Evolutionary conservation across 2,888 invertebrate species (phyloP).

Genomic region (Bedellia somnulentella): DNA sequence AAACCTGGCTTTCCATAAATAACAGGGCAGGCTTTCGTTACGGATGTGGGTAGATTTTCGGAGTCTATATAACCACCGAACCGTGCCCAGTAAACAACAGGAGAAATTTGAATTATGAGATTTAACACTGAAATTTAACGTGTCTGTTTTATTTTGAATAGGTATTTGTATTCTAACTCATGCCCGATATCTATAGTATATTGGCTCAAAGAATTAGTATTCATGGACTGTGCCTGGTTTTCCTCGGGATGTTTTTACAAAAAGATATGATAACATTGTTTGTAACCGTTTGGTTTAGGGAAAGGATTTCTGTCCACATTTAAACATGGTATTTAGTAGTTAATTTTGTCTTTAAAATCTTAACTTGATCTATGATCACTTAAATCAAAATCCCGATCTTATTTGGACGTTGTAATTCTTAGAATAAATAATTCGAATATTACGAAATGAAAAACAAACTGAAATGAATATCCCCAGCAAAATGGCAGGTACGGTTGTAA

Average conservation of each 20-base stretch:
- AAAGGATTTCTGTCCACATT: too few species aligned
- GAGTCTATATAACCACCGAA: slow-evolving; percentile 44
- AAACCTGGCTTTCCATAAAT: slow-evolving; percentile 53
- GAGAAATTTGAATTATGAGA: slow-evolving; percentile 49
- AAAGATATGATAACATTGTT: slow-evolving; percentile 55
- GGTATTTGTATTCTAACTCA: slow-evolving; percentile 27
- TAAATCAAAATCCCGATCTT: too few species aligned
- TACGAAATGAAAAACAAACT: too few species aligned
- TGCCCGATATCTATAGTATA: slow-evolving; percentile 35
- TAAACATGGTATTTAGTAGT: not conserved
- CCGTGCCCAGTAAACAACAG: slow-evolving; percentile 40
- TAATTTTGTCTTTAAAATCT: not conserved
- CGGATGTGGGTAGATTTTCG: slow-evolving; percentile 53
- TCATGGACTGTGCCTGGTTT: slow-evolving; percentile 39
- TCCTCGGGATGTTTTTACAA: slow-evolving; percentile 43
- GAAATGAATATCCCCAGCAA: too few species aligned
- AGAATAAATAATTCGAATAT: too few species aligned
- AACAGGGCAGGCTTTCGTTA: slow-evolving; percentile 50
- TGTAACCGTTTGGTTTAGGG: slow-evolving; percentile 39
- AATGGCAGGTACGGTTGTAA: too few species aligned
- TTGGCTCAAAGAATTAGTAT: slow-evolving; percentile 49
- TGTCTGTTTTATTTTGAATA: slow-evolving; percentile 39
- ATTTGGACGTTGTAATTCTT: too few species aligned
- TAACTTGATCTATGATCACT: not conserved
- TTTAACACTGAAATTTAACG: slow-evolving; percentile 40